These are phyloP conservation scores for Colinus virginianus DNA, from an alignment of 2,113 vertebrate species.

Conservation along the genomic window DNA sequence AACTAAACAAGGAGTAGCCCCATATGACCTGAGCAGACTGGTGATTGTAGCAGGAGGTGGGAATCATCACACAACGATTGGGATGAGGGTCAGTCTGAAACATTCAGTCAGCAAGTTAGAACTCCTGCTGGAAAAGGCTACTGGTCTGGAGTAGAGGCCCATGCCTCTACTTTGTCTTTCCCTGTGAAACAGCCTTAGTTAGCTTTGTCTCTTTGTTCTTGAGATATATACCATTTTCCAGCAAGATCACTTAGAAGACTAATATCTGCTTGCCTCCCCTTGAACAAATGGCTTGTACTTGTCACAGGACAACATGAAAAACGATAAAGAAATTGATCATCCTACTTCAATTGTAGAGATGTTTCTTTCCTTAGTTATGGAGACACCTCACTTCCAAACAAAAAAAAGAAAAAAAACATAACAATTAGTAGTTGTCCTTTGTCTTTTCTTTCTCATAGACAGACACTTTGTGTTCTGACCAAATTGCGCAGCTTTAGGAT, in stretches of 20 bases:
- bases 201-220: neutral
- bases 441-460: neutral
- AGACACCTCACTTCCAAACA: neutral
- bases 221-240: neutral
- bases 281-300: neutral
- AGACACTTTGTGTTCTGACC: neutral
- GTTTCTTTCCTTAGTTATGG: neutral
- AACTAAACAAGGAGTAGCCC: neutral
- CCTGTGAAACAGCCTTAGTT: neutral
- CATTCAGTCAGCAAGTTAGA: neutral
- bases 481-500: neutral
- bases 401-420: neutral
- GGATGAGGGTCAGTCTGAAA: neutral
- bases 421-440: neutral
- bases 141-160: too few relatives aligned
- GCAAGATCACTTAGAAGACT: neutral
- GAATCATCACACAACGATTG: neutral
- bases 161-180: neutral
- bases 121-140: too few relatives aligned
- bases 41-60: neutral
- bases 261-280: neutral
- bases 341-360: neutral
- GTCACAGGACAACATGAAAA: neutral
- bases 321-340: neutral
- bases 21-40: neutral